Evolutionary conservation across 2,113 vertebrate genomes (phyloP).

Genomic region (Gobiocypris rarus): DNA sequence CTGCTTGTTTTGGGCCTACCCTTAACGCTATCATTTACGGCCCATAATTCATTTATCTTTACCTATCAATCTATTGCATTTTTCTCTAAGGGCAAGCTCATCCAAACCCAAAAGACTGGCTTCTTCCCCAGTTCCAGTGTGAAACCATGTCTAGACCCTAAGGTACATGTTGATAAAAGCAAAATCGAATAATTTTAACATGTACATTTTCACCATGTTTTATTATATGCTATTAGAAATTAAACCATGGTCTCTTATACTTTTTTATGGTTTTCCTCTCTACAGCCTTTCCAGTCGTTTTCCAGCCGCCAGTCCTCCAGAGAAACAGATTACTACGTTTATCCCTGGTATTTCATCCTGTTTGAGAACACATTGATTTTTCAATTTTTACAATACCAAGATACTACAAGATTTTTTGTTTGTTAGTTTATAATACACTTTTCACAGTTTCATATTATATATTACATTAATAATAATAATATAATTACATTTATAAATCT

Average conservation of each 20-base stretch:
- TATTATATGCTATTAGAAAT: not conserved
- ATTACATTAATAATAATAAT: not conserved
- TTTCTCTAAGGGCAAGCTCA: slow-evolving; percentile 82
- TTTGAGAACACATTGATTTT: slow-evolving; percentile 34
- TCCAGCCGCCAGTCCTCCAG: slow-evolving; percentile 82
- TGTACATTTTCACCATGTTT: not conserved
- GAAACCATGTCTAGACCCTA: slow-evolving; percentile 91
- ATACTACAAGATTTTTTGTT: too few species aligned
- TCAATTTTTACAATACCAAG: not conserved
- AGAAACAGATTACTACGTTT: slow-evolving; percentile 88
- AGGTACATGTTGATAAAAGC: slow-evolving; percentile 71
- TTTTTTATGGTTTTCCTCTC: not conserved
- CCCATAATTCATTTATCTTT: not conserved
- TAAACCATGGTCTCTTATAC: not conserved
- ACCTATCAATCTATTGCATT: not conserved
- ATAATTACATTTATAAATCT: not conserved
- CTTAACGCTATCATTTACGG: too few species aligned
- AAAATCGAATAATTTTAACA: not conserved
- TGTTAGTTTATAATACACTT: not conserved
- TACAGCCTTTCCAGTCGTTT: slow-evolving; percentile 80
- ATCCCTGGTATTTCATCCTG: slow-evolving; percentile 83
- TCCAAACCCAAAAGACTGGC: slow-evolving; percentile 88
- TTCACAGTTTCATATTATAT: not conserved
- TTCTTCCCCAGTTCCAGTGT: slow-evolving; percentile 92
- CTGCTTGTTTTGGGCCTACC: too few species aligned